These are phyloP conservation scores for Rhamphomyia laevipes DNA, from an alignment of 2,888 invertebrate species.

Conservation along the genomic window DNA sequence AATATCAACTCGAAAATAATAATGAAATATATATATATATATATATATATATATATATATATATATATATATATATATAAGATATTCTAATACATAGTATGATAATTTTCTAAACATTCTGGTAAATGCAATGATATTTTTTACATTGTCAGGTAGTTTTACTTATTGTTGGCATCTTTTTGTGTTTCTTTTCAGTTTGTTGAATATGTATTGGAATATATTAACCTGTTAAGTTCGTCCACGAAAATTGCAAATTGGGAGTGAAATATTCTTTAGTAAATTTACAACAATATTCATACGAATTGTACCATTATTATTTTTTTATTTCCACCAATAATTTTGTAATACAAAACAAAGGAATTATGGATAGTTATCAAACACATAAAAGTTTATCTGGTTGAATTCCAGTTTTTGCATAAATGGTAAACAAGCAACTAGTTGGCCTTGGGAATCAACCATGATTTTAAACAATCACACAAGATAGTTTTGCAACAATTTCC, in stretches of 20 bases:
- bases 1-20: background rate
- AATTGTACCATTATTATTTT: background rate
- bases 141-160: constrained; percentile 1
- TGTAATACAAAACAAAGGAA: no score
- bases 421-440: constrained; percentile 4
- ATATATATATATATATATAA: no score
- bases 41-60: no score
- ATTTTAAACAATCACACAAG: constrained; percentile 5
- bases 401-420: constrained; percentile 3
- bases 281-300: constrained; percentile 2
- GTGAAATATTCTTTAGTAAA: background rate
- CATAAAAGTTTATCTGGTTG: constrained; percentile 1
- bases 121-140: background rate
- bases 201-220: constrained; percentile 1
- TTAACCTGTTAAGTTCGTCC: background rate
- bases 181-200: constrained; percentile 1
- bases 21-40: no score
- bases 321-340: no score
- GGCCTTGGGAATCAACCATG: constrained; percentile 4
- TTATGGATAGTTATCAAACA: background rate
- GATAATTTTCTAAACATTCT: background rate
- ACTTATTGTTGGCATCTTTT: background rate
- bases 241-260: background rate
- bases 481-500: constrained; percentile 3
- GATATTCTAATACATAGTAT: background rate